These are phyloP conservation scores for Orbicella faveolata DNA, from an alignment of 64 coral and sea anemone species.

Conservation along the genomic window DNA sequence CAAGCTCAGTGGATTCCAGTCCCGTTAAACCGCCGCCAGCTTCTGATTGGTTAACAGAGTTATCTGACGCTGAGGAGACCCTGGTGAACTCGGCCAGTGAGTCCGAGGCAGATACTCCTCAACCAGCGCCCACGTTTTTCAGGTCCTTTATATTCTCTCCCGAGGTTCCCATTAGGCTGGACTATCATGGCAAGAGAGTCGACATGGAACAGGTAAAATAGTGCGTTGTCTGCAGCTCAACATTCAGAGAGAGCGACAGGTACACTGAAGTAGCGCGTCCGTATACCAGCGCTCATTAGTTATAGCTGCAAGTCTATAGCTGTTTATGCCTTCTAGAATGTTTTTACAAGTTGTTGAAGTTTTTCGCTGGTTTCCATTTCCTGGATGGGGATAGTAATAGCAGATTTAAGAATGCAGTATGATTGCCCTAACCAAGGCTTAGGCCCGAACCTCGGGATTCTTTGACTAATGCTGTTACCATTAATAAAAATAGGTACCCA, in stretches of 20 bases:
- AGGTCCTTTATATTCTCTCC: conserved; percentile 94
- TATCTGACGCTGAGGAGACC: conserved; percentile 58
- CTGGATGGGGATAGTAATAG: too few relatives aligned
- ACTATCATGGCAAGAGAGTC: conserved; percentile 95
- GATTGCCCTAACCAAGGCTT: too few relatives aligned
- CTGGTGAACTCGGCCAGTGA: conserved; percentile 46
- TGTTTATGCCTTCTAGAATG: too few relatives aligned
- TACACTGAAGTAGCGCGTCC: too few relatives aligned
- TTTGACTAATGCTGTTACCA: too few relatives aligned
- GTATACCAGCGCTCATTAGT: too few relatives aligned
- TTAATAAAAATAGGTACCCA: too few relatives aligned
- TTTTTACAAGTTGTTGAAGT: too few relatives aligned
- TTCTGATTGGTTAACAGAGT: conserved; percentile 30
- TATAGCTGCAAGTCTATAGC: too few relatives aligned
- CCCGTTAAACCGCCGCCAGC: conserved; percentile 53
- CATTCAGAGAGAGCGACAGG: background rate
- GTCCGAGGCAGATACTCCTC: conserved; percentile 15
- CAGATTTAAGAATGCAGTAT: too few relatives aligned
- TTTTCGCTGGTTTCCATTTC: too few relatives aligned
- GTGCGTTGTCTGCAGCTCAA: background rate
- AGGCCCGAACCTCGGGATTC: too few relatives aligned
- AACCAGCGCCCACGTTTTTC: conserved; percentile 83
- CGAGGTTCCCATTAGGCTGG: conserved; percentile 94
- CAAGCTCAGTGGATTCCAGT: conserved; percentile 84
- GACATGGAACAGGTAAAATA: conserved; percentile 91